Percentiles rank a stretch among this genome's conserved stretches.
Evolutionary conservation across 2,888 invertebrate species (phyloP).

Genomic region (Tipula confusa): DNA sequence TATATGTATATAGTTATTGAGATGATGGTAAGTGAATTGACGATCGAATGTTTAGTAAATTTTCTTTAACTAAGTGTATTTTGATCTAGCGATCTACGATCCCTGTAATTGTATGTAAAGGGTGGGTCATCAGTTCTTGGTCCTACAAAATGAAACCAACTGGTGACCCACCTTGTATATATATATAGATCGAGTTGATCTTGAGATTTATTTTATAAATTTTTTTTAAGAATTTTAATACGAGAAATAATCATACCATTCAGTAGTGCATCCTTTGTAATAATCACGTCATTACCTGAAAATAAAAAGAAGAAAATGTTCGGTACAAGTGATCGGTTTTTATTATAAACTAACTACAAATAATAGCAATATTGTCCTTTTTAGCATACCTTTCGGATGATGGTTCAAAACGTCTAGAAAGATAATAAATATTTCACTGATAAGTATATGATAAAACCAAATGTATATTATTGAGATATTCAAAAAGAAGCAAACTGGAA

Average conservation of each 20-base stretch:
- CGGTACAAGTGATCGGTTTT: background rate
- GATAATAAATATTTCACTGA: too few relatives aligned
- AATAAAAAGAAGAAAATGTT: background rate
- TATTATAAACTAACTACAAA: background rate
- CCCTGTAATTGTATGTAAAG: too few relatives aligned
- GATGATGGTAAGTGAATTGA: background rate
- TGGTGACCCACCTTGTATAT: too few relatives aligned
- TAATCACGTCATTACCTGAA: conserved; percentile 25
- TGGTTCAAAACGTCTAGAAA: too few relatives aligned
- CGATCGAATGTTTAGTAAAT: background rate
- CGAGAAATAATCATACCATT: background rate
- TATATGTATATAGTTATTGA: background rate
- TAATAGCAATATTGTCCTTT: background rate
- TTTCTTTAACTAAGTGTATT: background rate
- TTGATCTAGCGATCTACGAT: background rate
- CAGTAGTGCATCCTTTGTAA: background rate
- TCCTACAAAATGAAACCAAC: too few relatives aligned
- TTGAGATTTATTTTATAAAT: background rate
- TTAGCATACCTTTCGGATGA: too few relatives aligned
- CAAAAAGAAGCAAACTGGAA: too few relatives aligned
- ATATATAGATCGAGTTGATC: background rate
- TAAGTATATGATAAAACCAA: too few relatives aligned
- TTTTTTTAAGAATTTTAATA: background rate
- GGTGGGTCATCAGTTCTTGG: too few relatives aligned
- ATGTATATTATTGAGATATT: too few relatives aligned